Base-by-base conservation (phyloP, 2,888 invertebrate genomes). In the Pseudoips prasinana region DNA sequence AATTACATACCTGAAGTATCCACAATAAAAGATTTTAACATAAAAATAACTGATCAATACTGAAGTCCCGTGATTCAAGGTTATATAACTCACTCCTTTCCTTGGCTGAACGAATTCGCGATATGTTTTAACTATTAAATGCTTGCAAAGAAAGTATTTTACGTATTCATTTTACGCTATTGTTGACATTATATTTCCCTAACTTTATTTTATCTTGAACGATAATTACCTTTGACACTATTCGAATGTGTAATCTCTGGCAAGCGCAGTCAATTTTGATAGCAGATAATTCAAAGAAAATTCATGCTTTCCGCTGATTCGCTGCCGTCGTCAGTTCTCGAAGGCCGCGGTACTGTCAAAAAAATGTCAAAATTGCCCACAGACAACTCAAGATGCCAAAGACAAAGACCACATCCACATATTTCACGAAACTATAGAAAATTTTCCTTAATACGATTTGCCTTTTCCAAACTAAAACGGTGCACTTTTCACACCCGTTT, bases 61-160 rank as follows among this genome's bases (percentile, higher is more conserved):
- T 65, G 58, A 70, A 74, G 78, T 85, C 86, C 76, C 84, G 87
- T 86, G 87, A 87, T 86, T 87, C 87, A 88, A 88, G 88, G 88
- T 88, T 88, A 88, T 86, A 78, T 88, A 88, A 88, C 83, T 73
- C 76, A 70, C 76, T 78, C 67, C 71, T 73, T 79, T 78, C 71
- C 70, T 65, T 65, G 58, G 31, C 62, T 18, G 54, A 59, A 64
- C 55, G 56, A 64, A 73, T 65, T 66, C 47, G 58, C 64, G 31
- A 36, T 40, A 62, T 60, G 57, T 58, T 39, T 39, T 11, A 29
- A 37, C 63, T 59, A 56, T 58, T 43, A 58, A 51, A 53, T 5
- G 39, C 42, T 53, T 42, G 38, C 46, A 46, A 35, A 28, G 32
- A 33, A 46, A 42, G 33, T 25, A 25, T 34, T 40, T 43, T 30